phyloP scores from a whole-genome alignment of 2,888 invertebrate genomes.

The Loripinus fragilis region DNA sequence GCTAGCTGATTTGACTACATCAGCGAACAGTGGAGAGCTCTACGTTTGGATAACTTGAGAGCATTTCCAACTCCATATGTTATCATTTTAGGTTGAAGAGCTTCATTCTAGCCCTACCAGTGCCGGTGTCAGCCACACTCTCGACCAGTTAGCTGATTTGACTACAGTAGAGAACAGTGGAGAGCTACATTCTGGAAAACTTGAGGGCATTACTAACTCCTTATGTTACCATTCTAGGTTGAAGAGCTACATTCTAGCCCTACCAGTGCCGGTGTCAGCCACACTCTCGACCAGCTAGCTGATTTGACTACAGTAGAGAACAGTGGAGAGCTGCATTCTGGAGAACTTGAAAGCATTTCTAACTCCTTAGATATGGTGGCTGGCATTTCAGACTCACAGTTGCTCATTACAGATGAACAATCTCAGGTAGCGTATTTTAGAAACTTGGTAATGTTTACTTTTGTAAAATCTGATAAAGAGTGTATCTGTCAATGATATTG shows the following conservation, averaged over 20 bases:
- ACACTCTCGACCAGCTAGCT: not conserved
- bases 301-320: not conserved
- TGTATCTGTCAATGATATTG: no score
- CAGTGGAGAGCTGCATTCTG: not conserved
- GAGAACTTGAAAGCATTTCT: not conserved
- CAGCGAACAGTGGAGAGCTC: not conserved
- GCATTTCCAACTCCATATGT: not conserved
- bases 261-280: not conserved
- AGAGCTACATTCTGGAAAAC: conserved; percentile 1
- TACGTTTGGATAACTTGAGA: not conserved
- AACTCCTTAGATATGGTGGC: not conserved
- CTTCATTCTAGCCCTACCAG: not conserved
- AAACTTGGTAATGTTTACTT: no score
- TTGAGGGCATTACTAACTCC: not conserved
- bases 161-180: not conserved
- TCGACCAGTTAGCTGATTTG: not conserved
- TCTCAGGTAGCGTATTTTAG: not conserved
- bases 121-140: conserved; percentile 2
- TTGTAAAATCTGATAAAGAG: no score
- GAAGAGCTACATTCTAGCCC: not conserved
- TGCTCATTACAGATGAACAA: not conserved
- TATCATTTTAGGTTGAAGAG: not conserved
- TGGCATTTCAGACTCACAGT: not conserved
- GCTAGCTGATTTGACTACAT: not conserved
- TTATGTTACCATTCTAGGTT: no score